Conservation (phyloP, 2,888 invertebrate genomes). For the Thera britannica region DNA sequence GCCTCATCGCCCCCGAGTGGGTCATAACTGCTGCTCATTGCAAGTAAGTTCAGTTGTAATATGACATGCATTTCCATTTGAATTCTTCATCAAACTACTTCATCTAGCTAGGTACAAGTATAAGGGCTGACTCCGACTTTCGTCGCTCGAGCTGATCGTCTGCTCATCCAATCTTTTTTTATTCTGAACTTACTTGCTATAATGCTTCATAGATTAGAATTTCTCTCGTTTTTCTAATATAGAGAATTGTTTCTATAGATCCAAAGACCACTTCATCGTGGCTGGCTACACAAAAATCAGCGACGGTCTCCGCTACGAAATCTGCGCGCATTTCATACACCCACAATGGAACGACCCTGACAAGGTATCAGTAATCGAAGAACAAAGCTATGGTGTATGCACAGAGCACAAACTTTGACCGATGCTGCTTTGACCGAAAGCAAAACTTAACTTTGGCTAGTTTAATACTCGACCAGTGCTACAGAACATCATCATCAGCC, state of each 20-base stretch:
- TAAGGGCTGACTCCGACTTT: too few relatives aligned
- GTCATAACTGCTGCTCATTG: constrained; percentile 77
- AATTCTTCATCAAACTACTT: too few relatives aligned
- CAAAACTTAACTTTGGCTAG: background rate
- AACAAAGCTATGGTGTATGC: too few relatives aligned
- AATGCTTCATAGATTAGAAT: too few relatives aligned
- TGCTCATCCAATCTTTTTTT: too few relatives aligned
- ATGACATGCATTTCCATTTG: background rate
- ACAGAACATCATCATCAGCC: background rate
- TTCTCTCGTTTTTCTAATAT: background rate
- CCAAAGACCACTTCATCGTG: constrained; percentile 56
- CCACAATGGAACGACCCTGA: constrained; percentile 57
- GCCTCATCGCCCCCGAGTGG: constrained; percentile 72
- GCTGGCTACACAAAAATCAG: constrained; percentile 66
- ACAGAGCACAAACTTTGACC: too few relatives aligned
- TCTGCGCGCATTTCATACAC: constrained; percentile 74
- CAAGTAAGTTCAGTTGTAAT: constrained; percentile 54
- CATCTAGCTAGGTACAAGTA: too few relatives aligned
- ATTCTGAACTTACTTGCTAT: too few relatives aligned
- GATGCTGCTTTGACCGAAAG: too few relatives aligned
- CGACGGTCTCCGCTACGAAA: constrained; percentile 49
- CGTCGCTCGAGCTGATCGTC: too few relatives aligned
- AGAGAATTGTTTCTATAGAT: constrained; percentile 49
- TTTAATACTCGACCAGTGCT: background rate
- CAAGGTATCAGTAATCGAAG: constrained; percentile 27